These are phyloP conservation scores for Caradrina kadenii DNA, from an alignment of 2,888 invertebrate species.

Conservation along the genomic window DNA sequence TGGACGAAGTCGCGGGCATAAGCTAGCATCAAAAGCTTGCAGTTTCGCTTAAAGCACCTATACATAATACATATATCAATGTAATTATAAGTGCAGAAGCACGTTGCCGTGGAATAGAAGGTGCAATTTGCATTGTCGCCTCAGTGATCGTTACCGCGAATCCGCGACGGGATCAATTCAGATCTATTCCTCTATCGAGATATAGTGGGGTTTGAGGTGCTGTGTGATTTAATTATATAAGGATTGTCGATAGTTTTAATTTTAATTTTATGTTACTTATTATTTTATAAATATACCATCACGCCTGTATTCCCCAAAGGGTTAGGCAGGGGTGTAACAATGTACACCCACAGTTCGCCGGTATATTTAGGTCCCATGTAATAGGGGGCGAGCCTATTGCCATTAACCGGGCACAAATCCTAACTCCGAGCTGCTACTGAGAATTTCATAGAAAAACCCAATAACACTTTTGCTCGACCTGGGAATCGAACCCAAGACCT, in stretches of 20 bases:
- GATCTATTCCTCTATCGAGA: slow-evolving; percentile 66
- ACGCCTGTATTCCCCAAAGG: no score
- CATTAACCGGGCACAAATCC: no score
- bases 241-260: slow-evolving; percentile 54
- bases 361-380: no score
- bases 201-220: slow-evolving; percentile 51
- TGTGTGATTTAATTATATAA: slow-evolving; percentile 34
- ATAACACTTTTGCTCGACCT: no score
- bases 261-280: no score
- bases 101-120: slow-evolving; percentile 36
- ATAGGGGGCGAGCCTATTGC: no score
- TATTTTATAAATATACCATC: not conserved
- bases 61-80: slow-evolving; percentile 2
- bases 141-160: slow-evolving; percentile 67
- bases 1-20: no score
- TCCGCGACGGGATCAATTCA: slow-evolving; percentile 73
- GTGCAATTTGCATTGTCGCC: slow-evolving; percentile 83
- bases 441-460: no score
- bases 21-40: not conserved
- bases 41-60: not conserved
- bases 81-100: slow-evolving; percentile 52
- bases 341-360: no score
- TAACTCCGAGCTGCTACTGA: no score
- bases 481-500: no score
- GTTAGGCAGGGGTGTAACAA: no score